Evolutionary conservation across 2,113 vertebrate species (phyloP).

Genomic region (Melanocharis versteri): DNA sequence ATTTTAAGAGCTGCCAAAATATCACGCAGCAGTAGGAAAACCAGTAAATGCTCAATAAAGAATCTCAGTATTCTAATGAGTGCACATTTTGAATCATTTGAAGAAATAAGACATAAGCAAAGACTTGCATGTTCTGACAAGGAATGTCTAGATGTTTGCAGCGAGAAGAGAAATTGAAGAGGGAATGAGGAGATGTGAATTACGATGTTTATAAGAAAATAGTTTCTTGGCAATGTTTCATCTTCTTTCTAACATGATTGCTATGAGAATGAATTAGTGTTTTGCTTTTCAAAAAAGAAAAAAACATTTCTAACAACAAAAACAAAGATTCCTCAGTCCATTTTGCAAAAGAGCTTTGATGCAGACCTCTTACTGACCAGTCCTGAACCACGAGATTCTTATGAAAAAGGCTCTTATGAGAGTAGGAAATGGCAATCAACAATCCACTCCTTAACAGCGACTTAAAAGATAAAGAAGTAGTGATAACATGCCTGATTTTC

Average conservation of each 20-base stretch:
- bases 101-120: background rate
- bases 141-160: background rate
- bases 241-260: background rate
- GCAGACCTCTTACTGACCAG: background rate
- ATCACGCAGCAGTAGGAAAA: background rate
- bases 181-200: background rate
- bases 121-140: background rate
- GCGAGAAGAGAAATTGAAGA: constrained; percentile 1
- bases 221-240: background rate
- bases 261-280: background rate
- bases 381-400: background rate
- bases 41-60: background rate
- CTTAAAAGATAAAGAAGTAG: constrained; percentile 46
- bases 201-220: background rate
- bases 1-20: background rate
- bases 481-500: constrained; percentile 26
- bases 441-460: constrained; percentile 25
- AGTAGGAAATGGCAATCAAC: constrained; percentile 32
- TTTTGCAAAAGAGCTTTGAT: background rate
- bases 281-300: background rate
- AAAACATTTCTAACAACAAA: background rate
- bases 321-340: background rate
- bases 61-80: background rate
- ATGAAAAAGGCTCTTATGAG: constrained; percentile 41
- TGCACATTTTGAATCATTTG: background rate